phyloP scores from a whole-genome alignment of 2,797 vertebrate species.

The Cuniculus paca region DNA sequence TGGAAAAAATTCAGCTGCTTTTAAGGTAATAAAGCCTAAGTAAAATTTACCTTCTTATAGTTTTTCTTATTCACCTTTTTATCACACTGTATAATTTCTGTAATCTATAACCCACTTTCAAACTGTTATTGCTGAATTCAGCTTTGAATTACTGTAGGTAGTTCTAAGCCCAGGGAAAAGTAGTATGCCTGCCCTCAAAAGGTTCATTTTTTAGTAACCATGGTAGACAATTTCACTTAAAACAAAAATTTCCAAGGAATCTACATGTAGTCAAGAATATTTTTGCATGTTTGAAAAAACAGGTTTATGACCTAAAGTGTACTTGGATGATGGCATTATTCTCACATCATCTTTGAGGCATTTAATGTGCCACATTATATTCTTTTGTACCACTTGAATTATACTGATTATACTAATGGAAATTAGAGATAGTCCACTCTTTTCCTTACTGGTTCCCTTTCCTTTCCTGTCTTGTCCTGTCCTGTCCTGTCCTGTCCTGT shows the following conservation, averaged over 20 bases:
- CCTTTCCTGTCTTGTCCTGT: no score
- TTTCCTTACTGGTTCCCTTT: not conserved
- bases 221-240: not conserved
- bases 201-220: not conserved
- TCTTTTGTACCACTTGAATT: not conserved
- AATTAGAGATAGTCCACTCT: not conserved
- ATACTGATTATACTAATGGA: not conserved
- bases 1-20: not conserved
- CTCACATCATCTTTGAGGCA: not conserved
- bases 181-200: not conserved
- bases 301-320: not conserved
- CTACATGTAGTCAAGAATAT: not conserved
- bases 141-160: not conserved
- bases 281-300: not conserved
- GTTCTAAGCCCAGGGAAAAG: not conserved
- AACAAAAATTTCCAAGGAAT: not conserved
- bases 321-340: not conserved
- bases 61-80: slow-evolving; percentile 1
- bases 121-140: not conserved
- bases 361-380: not conserved
- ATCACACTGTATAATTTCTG: not conserved
- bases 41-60: not conserved
- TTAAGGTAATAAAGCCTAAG: not conserved
- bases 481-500: no score
- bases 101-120: not conserved